phyloP scores from a whole-genome alignment of 2,888 invertebrate genomes.

The Arge pagana region DNA sequence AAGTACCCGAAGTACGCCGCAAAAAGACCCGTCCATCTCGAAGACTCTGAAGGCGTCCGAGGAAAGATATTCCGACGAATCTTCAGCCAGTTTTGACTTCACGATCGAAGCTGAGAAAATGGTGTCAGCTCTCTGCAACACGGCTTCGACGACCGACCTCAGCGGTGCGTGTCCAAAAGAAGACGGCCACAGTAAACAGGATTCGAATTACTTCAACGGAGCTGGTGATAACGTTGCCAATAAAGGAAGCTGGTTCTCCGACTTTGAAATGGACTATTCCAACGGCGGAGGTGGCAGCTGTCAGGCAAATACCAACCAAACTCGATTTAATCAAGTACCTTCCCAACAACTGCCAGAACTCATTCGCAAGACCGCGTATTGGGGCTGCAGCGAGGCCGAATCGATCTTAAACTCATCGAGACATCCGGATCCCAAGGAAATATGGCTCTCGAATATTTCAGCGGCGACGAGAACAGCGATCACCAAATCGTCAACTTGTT shows the following conservation, averaged over 20 bases:
- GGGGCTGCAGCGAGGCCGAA: constrained; percentile 50
- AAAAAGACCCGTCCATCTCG: constrained; percentile 16
- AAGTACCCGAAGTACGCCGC: constrained; percentile 1
- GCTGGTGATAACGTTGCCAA: constrained; percentile 42
- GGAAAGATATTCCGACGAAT: constrained; percentile 54
- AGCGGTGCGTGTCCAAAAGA: constrained; percentile 7
- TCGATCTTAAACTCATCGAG: constrained; percentile 35
- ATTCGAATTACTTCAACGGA: constrained; percentile 34
- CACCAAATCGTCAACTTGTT: constrained; percentile 48
- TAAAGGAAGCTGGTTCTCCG: constrained; percentile 41
- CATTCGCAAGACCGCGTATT: constrained; percentile 43
- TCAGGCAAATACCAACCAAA: constrained; percentile 41
- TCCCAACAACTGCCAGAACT: constrained; percentile 39
- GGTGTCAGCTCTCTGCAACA: constrained; percentile 67
- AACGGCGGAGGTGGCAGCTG: constrained; percentile 17
- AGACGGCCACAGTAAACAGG: constrained; percentile 8
- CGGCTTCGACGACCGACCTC: constrained; percentile 50
- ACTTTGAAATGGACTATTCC: constrained; percentile 35
- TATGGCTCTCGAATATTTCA: constrained; percentile 42
- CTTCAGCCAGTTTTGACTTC: constrained; percentile 64
- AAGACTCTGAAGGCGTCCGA: constrained; percentile 34
- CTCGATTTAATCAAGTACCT: constrained; percentile 24
- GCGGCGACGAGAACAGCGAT: constrained; percentile 48
- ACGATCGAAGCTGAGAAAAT: constrained; percentile 66
- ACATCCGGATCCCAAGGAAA: constrained; percentile 33